Conservation (phyloP, 35 echinoderm and acorn worm species). For the Anneissia japonica region DNA sequence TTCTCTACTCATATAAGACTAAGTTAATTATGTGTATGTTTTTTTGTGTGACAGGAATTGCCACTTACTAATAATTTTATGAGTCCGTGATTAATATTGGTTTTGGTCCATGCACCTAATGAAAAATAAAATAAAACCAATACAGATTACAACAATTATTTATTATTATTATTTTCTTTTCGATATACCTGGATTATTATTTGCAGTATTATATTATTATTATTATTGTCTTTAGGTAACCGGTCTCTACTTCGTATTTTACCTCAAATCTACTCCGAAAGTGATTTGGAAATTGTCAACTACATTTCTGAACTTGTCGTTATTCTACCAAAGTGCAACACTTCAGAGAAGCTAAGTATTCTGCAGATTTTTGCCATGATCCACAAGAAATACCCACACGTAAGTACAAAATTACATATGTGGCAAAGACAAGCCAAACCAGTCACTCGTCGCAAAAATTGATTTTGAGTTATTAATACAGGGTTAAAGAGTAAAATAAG, state of each 20-base stretch:
- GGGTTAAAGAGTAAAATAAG: too few species aligned
- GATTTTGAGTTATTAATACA: neutral
- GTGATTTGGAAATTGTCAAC: constrained; percentile 42
- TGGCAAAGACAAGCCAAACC: neutral
- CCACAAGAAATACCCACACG: constrained; percentile 67
- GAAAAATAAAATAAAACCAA: too few species aligned
- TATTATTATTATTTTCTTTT: too few species aligned
- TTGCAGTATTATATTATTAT: neutral
- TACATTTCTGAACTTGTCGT: constrained; percentile 48
- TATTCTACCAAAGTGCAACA: constrained; percentile 64
- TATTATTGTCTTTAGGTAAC: constrained; percentile 52
- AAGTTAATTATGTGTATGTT: too few species aligned
- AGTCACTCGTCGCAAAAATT: neutral
- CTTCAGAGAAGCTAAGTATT: constrained; percentile 56
- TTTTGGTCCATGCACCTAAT: too few species aligned
- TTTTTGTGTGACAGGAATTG: too few species aligned
- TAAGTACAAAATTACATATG: neutral
- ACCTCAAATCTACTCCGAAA: constrained; percentile 81
- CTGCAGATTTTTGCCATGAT: constrained; percentile 66
- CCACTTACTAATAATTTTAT: too few species aligned
- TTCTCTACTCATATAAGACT: too few species aligned
- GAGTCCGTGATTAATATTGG: too few species aligned
- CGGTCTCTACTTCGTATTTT: constrained; percentile 62
- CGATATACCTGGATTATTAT: too few species aligned
- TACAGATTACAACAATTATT: too few species aligned